Base-by-base conservation (phyloP, 35 echinoderm and acorn worm genomes). In the Strongylocentrotus purpuratus region DNA sequence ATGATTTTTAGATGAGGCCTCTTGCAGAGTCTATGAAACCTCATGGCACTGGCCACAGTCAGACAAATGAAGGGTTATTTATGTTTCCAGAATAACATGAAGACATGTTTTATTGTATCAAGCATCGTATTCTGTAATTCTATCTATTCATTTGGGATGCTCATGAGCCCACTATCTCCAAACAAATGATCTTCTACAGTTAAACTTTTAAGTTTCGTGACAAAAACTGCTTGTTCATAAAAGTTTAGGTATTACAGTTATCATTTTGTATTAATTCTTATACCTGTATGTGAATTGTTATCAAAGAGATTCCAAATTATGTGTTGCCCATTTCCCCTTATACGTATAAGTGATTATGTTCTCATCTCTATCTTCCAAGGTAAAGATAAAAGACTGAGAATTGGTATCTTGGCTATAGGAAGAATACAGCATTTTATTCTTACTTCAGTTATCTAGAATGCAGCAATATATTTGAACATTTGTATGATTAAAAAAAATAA, bases 1-100 rank as follows among this genome's bases (percentile, higher is more conserved):
- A 78, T 78, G 65, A 18, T 22, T 78, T 59, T 78, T 78, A 78
- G 65, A 78, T 78, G 65, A 18, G 65, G 65, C 65, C 65, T 78
- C 65, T 78, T 78, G 65, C 65, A 78, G 65, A 78, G 65, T 78
- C 65, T n/a, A 78, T n/a, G 28, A 78, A 78, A n/a, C 65, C 65
- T 78, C 65, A 28, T 78, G 65, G n/a, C 8, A 78, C 65, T 78
- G 65, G 65, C 17, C 22, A 78, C 65, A 22, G 20, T 78, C 65
- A 22, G 65, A 78, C 65, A 78, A 78, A 78, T 78, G 22, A 78
- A n/a, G 28, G 65, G 15, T 78, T 78, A 78, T 78, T 78, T 78
- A 78, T 78, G 65, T n/a, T 28, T 78, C 25, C 28, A 78, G 22
- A 78, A 78, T 22, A 78, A 78, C 65, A 78, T 78, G 22, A 78